A percentile compares a stretch with the other conserved stretches of the same genome.
These are phyloP conservation scores for Halcyon chelicuti DNA, from an alignment of 2,797 vertebrate genomes.

Conservation along the genomic window DNA sequence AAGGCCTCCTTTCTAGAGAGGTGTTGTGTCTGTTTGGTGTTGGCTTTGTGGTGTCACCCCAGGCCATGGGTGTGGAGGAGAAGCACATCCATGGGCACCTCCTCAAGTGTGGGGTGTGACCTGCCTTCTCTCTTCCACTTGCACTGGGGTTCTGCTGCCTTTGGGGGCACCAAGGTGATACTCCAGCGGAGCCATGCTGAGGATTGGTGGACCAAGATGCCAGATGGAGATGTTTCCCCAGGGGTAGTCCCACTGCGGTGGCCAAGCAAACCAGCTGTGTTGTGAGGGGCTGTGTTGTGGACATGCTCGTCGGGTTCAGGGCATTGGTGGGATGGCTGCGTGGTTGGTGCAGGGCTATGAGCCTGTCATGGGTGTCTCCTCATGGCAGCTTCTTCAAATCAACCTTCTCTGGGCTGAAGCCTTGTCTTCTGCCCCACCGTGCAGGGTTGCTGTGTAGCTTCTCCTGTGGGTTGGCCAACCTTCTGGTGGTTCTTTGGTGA, in stretches of 20 bases:
- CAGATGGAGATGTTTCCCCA: too few species aligned
- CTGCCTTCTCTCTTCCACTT: neutral
- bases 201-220: too few species aligned
- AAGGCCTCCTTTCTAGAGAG: neutral
- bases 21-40: neutral
- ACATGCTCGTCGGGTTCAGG: too few species aligned
- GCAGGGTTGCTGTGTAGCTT: neutral
- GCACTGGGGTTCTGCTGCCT: neutral
- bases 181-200: neutral
- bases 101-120: neutral
- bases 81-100: too few species aligned
- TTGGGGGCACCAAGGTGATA: neutral
- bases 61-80: too few species aligned
- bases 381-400: neutral
- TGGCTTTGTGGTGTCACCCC: neutral
- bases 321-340: neutral
- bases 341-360: neutral
- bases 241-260: too few species aligned
- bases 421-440: neutral
- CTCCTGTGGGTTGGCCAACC: neutral
- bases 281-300: too few species aligned
- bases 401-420: neutral
- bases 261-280: too few species aligned
- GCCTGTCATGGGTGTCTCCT: neutral
- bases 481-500: neutral